These are phyloP conservation scores for Euspilapteryx auroguttella DNA, from an alignment of 2,888 invertebrate species.

Conservation along the genomic window DNA sequence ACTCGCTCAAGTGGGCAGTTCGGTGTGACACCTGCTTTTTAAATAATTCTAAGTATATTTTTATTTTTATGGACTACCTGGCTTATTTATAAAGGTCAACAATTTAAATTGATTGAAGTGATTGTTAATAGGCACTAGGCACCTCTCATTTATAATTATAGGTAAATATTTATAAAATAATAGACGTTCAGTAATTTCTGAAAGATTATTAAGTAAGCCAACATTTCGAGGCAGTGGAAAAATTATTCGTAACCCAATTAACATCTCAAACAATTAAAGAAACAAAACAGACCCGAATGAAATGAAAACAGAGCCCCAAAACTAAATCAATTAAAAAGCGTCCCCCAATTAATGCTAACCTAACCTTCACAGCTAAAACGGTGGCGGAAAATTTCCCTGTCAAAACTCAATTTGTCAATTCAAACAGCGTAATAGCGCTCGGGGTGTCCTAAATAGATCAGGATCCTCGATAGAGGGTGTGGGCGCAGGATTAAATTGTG, in stretches of 20 bases:
- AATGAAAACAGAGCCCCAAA: conserved; percentile 23
- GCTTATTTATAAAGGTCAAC: too few species aligned
- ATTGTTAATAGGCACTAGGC: too few species aligned
- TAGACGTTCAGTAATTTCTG: too few species aligned
- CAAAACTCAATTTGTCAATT: conserved; percentile 58
- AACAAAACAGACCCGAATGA: conserved; percentile 15
- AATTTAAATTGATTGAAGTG: too few species aligned
- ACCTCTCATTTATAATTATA: too few species aligned
- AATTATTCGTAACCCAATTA: too few species aligned
- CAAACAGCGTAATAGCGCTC: conserved; percentile 37
- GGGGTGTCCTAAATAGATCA: conserved; percentile 20
- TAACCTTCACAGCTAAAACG: conserved; percentile 11
- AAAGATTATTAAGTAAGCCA: too few species aligned
- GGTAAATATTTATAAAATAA: too few species aligned
- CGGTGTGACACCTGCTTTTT: conserved; percentile 16
- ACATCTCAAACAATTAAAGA: conserved; percentile 5
- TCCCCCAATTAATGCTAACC: conserved; percentile 20
- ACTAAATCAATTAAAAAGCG: conserved; percentile 24
- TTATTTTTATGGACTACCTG: too few species aligned
- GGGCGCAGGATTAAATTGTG: conserved; percentile 47
- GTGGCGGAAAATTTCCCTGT: conserved; percentile 29
- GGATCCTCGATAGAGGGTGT: conserved; percentile 14
- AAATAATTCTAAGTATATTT: too few species aligned
- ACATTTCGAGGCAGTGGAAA: too few species aligned
- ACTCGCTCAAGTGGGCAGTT: conserved; percentile 7